Evolutionary conservation across 2,797 vertebrate species (phyloP), one percentile per base, ranked within the genome.

Genomic region (Gymnoscopelus microlampas): DNA sequence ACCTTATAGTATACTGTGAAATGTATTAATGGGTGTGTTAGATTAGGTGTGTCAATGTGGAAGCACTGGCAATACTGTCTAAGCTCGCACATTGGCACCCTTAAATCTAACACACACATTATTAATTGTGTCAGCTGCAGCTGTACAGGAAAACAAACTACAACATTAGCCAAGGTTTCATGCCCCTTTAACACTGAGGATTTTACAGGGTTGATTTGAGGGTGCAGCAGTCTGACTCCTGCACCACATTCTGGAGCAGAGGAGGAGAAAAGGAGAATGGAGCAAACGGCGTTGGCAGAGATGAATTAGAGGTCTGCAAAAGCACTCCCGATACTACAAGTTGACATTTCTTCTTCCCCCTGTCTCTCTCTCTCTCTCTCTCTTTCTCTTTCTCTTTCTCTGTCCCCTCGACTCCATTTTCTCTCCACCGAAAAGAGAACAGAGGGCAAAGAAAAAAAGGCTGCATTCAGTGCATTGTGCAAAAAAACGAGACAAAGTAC

Each of bases 301-400:
- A 95, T 93, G 90, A 93, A 95, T 94, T 92, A 91, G 87, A 92
- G 89, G 84, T 76, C 84, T 84, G 87, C 74, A 92, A 91, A 92
- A 90, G 91, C 87, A 84, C 90, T 90, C 80, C 76, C 84, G 86
- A 90, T 88, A 88, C 69, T 74, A 73, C 85, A 83, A 85, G 88
- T 86, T 90, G 89, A 90, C 86, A 86, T 82, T 82, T 85, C 78
- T 73, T 29, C 66, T 74, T 74, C 70, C 77, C 79, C 71, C 74
- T 81, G 74, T 80, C 71, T 82, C 60, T 81, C 54, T 47, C 55
- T 57, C 53, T 83, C 73, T 74, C 67, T 74, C 70, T 76, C 79
- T 70, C 74, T 81, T 71, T 80, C 71, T 82, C 60, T 81, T 51
- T 47, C 55, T 57, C 53, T 83, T 71, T 74, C 67, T 80, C 80